Percentiles rank a stretch among this genome's conserved stretches.
Evolutionary conservation across 2,113 vertebrate genomes (phyloP).

Genomic region (Bos javanicus): DNA sequence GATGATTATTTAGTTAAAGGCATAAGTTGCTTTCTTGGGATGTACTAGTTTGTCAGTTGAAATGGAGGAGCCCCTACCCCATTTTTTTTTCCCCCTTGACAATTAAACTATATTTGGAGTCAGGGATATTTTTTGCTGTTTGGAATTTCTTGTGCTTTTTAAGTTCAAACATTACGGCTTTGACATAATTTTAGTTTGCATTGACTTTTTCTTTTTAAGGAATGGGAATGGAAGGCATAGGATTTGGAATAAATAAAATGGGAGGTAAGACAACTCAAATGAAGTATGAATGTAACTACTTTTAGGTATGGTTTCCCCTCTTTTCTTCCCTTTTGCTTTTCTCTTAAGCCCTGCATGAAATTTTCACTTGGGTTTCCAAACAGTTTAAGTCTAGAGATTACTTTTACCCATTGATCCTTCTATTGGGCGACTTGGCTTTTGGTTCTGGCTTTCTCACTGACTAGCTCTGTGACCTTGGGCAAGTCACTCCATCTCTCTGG

Average conservation of each 20-base stretch:
- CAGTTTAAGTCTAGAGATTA: conserved; percentile 9
- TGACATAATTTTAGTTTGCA: conserved; percentile 69
- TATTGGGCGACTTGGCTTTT: background rate
- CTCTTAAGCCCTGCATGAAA: conserved; percentile 41
- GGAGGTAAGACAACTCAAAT: conserved; percentile 87
- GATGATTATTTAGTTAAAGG: background rate
- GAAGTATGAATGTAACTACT: conserved; percentile 34
- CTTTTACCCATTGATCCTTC: background rate
- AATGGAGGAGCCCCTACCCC: background rate
- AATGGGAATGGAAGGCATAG: conserved; percentile 96
- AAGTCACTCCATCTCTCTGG: conserved; percentile 37
- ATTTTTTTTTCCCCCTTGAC: background rate
- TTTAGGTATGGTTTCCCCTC: conserved; percentile 17
- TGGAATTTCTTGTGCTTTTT: conserved; percentile 35
- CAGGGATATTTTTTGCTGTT: background rate
- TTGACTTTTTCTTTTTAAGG: conserved; percentile 79
- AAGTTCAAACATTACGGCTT: conserved; percentile 50
- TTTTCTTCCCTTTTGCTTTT: background rate
- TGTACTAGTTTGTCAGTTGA: background rate
- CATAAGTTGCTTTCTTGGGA: background rate
- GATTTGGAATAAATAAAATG: conserved; percentile 97
- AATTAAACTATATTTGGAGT: background rate
- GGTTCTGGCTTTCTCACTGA: conserved; percentile 34
- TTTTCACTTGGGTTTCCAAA: background rate
- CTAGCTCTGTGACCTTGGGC: conserved; percentile 62